Evolutionary conservation across 2,888 invertebrate genomes (phyloP).

Genomic region (Nephrotoma appendiculata): DNA sequence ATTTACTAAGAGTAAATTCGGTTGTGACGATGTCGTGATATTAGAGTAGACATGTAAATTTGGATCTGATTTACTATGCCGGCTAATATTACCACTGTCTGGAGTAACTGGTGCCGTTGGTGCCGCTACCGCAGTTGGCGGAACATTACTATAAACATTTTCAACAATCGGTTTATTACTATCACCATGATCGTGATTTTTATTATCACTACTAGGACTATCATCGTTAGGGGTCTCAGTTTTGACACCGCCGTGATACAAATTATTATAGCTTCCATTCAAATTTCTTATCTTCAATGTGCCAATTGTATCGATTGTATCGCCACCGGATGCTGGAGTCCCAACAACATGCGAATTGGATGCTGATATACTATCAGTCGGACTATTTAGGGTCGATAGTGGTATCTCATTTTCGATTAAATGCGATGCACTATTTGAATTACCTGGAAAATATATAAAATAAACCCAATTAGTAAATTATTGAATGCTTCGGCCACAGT

Average conservation of each 20-base stretch:
- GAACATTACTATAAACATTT: conserved; percentile 32
- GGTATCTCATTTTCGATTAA: conserved; percentile 49
- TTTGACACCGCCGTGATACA: conserved; percentile 23
- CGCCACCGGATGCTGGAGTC: conserved; percentile 5
- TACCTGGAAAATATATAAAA: conserved; percentile 36
- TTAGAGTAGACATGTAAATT: conserved; percentile 31
- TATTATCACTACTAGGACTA: conserved; percentile 7
- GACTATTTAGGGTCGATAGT: conserved; percentile 34
- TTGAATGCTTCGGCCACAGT: background rate
- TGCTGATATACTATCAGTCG: conserved; percentile 14
- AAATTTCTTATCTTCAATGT: conserved; percentile 22
- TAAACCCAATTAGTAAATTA: background rate
- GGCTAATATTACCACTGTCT: conserved; percentile 7
- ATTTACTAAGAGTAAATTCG: conserved; percentile 4
- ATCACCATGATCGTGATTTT: background rate
- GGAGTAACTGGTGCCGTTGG: background rate
- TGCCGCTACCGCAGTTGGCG: conserved; percentile 13
- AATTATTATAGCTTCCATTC: conserved; percentile 31
- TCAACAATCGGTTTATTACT: conserved; percentile 12
- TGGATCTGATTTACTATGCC: conserved; percentile 19
- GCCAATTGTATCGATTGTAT: conserved; percentile 27
- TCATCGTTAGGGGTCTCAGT: conserved; percentile 3
- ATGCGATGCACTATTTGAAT: conserved; percentile 50
- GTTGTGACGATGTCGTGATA: conserved; percentile 14
- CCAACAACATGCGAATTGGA: background rate